These are phyloP conservation scores for Mercenaria mercenaria DNA, from an alignment of 1,140 invertebrate species.

Conservation along the genomic window DNA sequence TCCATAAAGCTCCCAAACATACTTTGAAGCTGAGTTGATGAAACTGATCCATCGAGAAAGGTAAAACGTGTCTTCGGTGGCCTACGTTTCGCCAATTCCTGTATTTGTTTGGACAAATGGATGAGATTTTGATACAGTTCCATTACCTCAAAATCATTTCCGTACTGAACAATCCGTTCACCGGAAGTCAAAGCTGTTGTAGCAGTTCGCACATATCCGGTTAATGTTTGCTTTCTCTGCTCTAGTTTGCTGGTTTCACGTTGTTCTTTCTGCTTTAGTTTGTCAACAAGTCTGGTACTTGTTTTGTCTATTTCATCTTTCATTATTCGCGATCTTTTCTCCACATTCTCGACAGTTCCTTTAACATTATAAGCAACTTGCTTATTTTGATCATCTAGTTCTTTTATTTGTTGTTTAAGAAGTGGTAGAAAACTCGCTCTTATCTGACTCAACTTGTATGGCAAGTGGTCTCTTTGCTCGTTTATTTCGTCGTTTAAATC, in stretches of 20 bases:
- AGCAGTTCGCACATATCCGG: slow-evolving; percentile 31
- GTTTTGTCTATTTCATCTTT: slow-evolving; percentile 61
- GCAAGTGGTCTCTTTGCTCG: slow-evolving; percentile 51
- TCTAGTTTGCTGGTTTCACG: slow-evolving; percentile 6
- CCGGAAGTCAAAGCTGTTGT: slow-evolving; percentile 35
- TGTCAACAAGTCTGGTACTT: slow-evolving; percentile 37
- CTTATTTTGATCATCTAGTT: slow-evolving; percentile 38
- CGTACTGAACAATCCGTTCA: slow-evolving; percentile 32
- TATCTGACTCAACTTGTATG: slow-evolving; percentile 38
- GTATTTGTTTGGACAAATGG: slow-evolving; percentile 11
- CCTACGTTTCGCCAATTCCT: slow-evolving; percentile 45
- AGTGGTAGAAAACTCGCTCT: slow-evolving; percentile 46
- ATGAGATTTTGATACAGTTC: slow-evolving; percentile 54
- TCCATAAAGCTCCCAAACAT: slow-evolving; percentile 51
- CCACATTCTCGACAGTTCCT: slow-evolving; percentile 40
- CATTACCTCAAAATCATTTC: slow-evolving; percentile 59
- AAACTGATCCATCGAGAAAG: slow-evolving; percentile 34
- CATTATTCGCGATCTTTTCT: slow-evolving; percentile 35
- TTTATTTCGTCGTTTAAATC: slow-evolving; percentile 51
- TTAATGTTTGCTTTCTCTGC: slow-evolving; percentile 14
- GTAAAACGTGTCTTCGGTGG: background rate
- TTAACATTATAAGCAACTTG: slow-evolving; percentile 38
- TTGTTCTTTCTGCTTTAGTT: slow-evolving; percentile 45
- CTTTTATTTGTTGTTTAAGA: slow-evolving; percentile 44
- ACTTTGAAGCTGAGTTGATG: background rate